Evolutionary conservation across 2,797 vertebrate species (phyloP).

Genomic region (Microctenopoma stevenorrisi): DNA sequence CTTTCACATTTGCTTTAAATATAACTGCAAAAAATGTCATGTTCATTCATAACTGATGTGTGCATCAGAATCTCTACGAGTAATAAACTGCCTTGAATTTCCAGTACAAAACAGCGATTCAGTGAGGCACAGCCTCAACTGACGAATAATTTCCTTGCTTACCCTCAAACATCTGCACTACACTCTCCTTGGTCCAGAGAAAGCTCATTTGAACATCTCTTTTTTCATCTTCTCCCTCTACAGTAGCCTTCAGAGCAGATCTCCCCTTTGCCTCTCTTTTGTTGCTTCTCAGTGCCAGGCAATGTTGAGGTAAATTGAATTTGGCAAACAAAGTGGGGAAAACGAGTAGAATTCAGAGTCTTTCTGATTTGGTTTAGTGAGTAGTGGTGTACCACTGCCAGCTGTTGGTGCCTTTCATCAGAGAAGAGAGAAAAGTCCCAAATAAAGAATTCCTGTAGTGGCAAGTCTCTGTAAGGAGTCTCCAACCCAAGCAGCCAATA

Average conservation of each 20-base stretch:
- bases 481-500: constrained; percentile 92
- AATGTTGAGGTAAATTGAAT: constrained; percentile 97
- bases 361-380: constrained; percentile 94
- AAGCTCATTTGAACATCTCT: constrained; percentile 69
- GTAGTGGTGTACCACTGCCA: constrained; percentile 89
- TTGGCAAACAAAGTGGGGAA: constrained; percentile 91
- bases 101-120: constrained; percentile 72
- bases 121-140: constrained; percentile 73
- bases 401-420: constrained; percentile 94
- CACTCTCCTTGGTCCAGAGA: constrained; percentile 71
- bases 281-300: constrained; percentile 89
- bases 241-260: constrained; percentile 74
- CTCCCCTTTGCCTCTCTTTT: constrained; percentile 77
- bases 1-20: constrained; percentile 77
- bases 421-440: constrained; percentile 87
- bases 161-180: constrained; percentile 76
- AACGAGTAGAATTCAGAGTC: constrained; percentile 86
- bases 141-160: constrained; percentile 75
- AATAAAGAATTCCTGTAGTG: constrained; percentile 92
- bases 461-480: constrained; percentile 89
- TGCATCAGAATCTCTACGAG: constrained; percentile 70
- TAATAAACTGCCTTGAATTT: constrained; percentile 75
- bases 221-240: constrained; percentile 69
- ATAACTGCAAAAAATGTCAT: constrained; percentile 68
- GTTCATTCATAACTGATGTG: constrained; percentile 67